A percentile compares a stretch with the other conserved stretches of the same genome.
These are phyloP conservation scores for Drosophila anceps DNA, from an alignment of 2,888 invertebrate genomes.

Conservation along the genomic window DNA sequence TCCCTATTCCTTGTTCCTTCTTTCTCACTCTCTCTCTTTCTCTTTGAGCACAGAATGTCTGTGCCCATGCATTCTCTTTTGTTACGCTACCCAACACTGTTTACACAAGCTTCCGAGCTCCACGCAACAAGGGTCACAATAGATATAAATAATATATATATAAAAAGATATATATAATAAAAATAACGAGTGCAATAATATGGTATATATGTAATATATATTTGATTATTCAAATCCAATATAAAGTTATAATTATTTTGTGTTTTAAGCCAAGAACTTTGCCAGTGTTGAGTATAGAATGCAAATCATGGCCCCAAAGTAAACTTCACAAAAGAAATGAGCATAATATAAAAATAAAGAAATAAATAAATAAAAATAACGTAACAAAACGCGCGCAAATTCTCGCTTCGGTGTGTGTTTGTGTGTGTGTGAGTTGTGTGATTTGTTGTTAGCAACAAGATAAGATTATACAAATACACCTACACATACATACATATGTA, in stretches of 20 bases:
- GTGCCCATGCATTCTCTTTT: conserved; percentile 32
- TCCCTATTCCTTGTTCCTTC: conserved; percentile 15
- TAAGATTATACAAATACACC: conserved; percentile 19
- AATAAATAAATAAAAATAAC: not conserved
- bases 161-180: conserved; percentile 7
- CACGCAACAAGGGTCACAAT: conserved; percentile 20
- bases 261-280: conserved; percentile 41
- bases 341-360: conserved; percentile 13
- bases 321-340: conserved; percentile 21
- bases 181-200: conserved; percentile 25
- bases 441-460: conserved; percentile 11
- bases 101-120: conserved; percentile 12
- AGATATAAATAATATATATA: conserved; percentile 4
- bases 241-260: conserved; percentile 15
- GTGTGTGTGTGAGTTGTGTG: conserved; percentile 4
- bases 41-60: conserved; percentile 10
- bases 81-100: conserved; percentile 22
- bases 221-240: conserved; percentile 2
- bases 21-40: not conserved
- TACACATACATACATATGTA: no score
- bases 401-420: not conserved
- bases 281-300: conserved; percentile 33
- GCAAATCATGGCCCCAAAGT: conserved; percentile 30
- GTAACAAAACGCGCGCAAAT: conserved; percentile 26
- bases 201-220: conserved; percentile 12